phyloP scores from a whole-genome alignment of 2,797 vertebrate genomes.

The Pipistrellus pygmaeus region DNA sequence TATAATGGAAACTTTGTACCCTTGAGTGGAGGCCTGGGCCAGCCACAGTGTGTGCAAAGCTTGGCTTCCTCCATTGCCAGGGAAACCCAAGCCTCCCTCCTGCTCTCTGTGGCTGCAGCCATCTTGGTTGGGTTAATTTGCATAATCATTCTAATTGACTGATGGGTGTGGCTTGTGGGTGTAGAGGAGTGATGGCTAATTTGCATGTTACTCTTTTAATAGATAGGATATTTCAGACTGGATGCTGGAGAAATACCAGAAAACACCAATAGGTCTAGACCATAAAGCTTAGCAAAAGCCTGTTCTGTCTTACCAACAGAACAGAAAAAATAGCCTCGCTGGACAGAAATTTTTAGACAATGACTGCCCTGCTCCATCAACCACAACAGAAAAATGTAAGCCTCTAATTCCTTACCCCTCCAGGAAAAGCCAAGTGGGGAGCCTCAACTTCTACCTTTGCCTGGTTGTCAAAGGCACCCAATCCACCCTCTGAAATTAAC shows the following conservation, averaged over 20 bases:
- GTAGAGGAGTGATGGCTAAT: too few relatives aligned
- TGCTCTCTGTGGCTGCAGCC: too few relatives aligned
- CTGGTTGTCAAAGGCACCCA: background rate
- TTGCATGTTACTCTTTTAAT: too few relatives aligned
- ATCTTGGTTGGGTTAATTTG: too few relatives aligned
- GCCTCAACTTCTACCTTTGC: background rate
- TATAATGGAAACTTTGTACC: too few relatives aligned
- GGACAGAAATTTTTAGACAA: slow-evolving; percentile 9
- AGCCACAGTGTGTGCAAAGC: too few relatives aligned
- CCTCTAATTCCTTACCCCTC: background rate
- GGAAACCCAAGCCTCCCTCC: too few relatives aligned
- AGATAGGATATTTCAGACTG: background rate
- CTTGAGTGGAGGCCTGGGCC: too few relatives aligned
- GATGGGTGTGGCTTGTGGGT: too few relatives aligned
- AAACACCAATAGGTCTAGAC: background rate
- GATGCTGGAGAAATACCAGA: background rate
- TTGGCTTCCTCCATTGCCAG: too few relatives aligned
- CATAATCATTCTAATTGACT: too few relatives aligned
- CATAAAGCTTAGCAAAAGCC: background rate
- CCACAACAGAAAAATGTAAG: background rate
- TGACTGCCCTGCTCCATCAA: background rate
- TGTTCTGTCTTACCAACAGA: background rate
- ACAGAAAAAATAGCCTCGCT: background rate
- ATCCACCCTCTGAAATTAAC: background rate
- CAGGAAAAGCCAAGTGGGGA: background rate